Conservation (phyloP, 92 coral and sea anemone genomes). For the Zoanthus sansibaricus region DNA sequence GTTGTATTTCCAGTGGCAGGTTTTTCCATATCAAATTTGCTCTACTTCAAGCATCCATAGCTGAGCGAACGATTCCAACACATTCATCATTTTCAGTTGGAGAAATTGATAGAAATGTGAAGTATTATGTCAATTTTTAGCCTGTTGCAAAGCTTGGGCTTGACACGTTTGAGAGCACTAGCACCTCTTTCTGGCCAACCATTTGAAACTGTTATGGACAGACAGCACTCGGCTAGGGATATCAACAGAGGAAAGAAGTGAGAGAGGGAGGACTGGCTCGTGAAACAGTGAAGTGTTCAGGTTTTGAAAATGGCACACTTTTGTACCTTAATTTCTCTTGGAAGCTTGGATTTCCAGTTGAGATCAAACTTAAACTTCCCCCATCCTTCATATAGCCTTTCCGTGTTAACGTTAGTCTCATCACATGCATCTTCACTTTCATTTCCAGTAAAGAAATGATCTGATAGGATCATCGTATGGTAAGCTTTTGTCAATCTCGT, state of each 20-base stretch:
- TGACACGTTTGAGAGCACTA: not conserved
- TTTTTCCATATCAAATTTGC: not conserved
- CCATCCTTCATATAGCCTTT: slow-evolving; percentile 44
- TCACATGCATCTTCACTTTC: slow-evolving; percentile 24
- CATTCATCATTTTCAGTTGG: slow-evolving; percentile 68
- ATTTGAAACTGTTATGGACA: not conserved
- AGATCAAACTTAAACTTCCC: slow-evolving; percentile 57
- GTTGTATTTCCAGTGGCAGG: too few relatives aligned
- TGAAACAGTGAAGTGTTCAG: not conserved
- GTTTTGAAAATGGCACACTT: not conserved
- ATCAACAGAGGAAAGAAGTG: not conserved
- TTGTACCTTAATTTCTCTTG: not conserved
- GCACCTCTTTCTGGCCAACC: slow-evolving; percentile 12
- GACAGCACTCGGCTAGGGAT: not conserved
- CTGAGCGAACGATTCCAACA: not conserved
- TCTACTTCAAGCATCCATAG: not conserved
- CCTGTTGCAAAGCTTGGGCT: not conserved
- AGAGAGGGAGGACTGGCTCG: not conserved
- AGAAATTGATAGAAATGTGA: slow-evolving; percentile 11
- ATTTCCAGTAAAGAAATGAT: slow-evolving; percentile 25
- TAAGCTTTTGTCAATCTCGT: too few relatives aligned
- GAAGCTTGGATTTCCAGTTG: slow-evolving; percentile 18
- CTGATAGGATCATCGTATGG: slow-evolving; percentile 10
- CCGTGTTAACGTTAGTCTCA: slow-evolving; percentile 49
- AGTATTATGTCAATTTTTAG: not conserved